A percentile compares a stretch with the other conserved stretches of the same genome.
phyloP scores from a whole-genome alignment of 2,888 invertebrate genomes.

The Trissolcus japonicus region DNA sequence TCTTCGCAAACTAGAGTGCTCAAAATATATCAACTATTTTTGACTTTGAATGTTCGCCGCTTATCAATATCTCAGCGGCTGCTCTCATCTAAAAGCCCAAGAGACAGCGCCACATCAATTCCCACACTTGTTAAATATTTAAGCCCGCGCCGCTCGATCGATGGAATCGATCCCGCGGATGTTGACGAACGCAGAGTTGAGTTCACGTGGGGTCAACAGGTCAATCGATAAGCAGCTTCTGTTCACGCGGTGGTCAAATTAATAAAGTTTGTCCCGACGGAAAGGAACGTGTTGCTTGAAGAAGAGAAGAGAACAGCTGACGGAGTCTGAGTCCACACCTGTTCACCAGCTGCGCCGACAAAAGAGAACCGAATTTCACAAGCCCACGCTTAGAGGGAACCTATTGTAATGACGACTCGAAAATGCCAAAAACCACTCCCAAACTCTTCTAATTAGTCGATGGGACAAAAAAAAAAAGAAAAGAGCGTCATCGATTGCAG shows the following conservation, averaged over 20 bases:
- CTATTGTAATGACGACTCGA: slow-evolving; percentile 37
- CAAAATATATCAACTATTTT: slow-evolving; percentile 60
- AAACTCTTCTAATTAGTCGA: not conserved
- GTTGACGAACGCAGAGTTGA: not conserved
- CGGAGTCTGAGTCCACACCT: slow-evolving; percentile 68
- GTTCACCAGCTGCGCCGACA: slow-evolving; percentile 73
- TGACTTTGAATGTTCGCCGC: not conserved
- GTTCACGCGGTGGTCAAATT: slow-evolving; percentile 6
- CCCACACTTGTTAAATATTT: not conserved
- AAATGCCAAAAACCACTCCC: not conserved
- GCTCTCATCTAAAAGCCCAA: too few species aligned
- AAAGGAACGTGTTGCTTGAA: slow-evolving; percentile 41
- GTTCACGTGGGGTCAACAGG: not conserved
- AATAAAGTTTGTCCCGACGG: slow-evolving; percentile 20
- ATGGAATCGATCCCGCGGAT: not conserved
- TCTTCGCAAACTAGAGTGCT: slow-evolving; percentile 62
- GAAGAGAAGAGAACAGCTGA: slow-evolving; percentile 69
- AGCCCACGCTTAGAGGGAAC: slow-evolving; percentile 57
- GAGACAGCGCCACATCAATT: not conserved
- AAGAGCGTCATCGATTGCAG: not conserved
- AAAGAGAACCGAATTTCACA: slow-evolving; percentile 60
- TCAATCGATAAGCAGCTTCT: not conserved
- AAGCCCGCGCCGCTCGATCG: not conserved
- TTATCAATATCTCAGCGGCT: too few species aligned
- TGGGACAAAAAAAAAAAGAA: not conserved